Percentiles rank a stretch among this genome's conserved stretches.
phyloP scores from a whole-genome alignment of 2,113 vertebrate genomes.

The rabbit (Oryctolagus cuniculus) region DNA sequence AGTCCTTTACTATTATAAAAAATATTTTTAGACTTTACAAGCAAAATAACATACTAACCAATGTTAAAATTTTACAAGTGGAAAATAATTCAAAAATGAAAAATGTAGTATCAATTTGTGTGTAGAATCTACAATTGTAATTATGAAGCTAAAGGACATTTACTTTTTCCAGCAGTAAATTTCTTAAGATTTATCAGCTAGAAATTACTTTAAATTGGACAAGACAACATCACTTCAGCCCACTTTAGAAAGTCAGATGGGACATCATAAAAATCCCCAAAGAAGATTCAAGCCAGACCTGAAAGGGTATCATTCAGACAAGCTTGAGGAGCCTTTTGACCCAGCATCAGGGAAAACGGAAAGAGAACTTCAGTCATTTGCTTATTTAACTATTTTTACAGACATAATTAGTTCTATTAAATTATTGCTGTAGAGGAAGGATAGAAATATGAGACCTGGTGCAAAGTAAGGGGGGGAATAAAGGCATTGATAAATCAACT shows the following conservation, averaged over 20 bases:
- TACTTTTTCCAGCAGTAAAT: constrained; percentile 36
- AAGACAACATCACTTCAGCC: constrained; percentile 52
- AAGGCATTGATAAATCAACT: constrained; percentile 70
- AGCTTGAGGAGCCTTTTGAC: constrained; percentile 70
- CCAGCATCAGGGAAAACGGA: constrained; percentile 70
- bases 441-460: constrained; percentile 80
- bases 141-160: constrained; percentile 11
- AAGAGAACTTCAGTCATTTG: constrained; percentile 78
- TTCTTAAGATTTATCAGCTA: constrained; percentile 60
- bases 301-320: constrained; percentile 68
- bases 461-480: constrained; percentile 63
- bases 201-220: constrained; percentile 63
- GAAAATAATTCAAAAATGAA: constrained; percentile 59
- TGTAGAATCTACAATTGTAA: constrained; percentile 14
- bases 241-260: constrained; percentile 31
- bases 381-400: constrained; percentile 83
- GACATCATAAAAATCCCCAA: constrained; percentile 58
- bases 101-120: constrained; percentile 4
- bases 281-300: constrained; percentile 63
- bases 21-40: constrained; percentile 13
- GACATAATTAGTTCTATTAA: constrained; percentile 83
- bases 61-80: constrained; percentile 45
- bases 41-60: constrained; percentile 14
- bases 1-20: constrained; percentile 31
- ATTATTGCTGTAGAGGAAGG: constrained; percentile 81